Evolutionary conservation across 2,797 vertebrate species (phyloP).

Genomic region (Mus minutoides): DNA sequence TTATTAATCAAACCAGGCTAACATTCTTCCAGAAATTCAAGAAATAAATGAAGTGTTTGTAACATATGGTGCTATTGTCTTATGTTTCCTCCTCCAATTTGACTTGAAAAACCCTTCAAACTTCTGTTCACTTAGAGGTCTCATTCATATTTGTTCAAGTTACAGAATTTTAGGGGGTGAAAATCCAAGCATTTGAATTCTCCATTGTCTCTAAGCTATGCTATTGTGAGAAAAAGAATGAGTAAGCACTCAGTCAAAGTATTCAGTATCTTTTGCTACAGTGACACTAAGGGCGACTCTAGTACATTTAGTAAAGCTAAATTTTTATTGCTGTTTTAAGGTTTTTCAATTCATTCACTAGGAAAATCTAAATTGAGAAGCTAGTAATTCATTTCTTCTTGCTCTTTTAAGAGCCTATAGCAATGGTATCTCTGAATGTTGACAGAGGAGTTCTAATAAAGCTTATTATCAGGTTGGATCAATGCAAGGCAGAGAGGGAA

Average conservation of each 20-base stretch:
- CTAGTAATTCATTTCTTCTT: neutral
- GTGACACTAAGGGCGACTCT: neutral
- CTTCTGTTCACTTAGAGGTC: neutral
- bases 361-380: constrained; percentile 31
- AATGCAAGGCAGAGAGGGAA: constrained; percentile 20
- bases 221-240: neutral
- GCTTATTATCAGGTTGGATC: constrained; percentile 54
- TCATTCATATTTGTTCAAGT: constrained; percentile 11
- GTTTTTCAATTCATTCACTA: neutral
- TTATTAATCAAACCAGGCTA: neutral
- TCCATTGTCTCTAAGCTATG: neutral
- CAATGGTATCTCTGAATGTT: neutral
- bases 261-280: neutral
- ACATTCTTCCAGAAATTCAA: neutral
- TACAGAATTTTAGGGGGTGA: neutral
- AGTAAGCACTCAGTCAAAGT: neutral
- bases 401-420: constrained; percentile 5
- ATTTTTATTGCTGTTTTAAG: neutral
- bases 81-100: neutral
- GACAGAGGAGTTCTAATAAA: constrained; percentile 40
- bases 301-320: neutral
- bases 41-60: neutral
- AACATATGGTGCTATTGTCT: neutral
- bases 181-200: neutral
- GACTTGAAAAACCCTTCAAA: neutral